Evolutionary conservation across 2,888 invertebrate genomes (phyloP), one percentile per base, ranked within the genome.

Genomic region (Rotaria sp.): DNA sequence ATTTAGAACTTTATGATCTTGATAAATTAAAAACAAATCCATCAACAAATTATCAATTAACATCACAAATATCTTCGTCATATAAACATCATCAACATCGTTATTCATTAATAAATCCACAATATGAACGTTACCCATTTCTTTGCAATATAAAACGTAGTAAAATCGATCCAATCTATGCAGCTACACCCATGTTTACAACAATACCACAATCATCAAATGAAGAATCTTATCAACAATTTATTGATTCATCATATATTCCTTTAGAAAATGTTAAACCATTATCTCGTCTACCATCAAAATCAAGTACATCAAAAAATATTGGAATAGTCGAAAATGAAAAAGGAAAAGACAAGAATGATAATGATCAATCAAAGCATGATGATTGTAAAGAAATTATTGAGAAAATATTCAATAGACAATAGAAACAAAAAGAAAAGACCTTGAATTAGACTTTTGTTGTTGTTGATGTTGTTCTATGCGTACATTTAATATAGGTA

Each of bases 111-210:
- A 67, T 67, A 18, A 38, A 67, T 67, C 35, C 67, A 21, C 7
- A 18, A 21, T 67, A 10, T 30, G 67, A 67, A 35, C 67, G 35
- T 67, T 67, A 67, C 21, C 8, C 18, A 67, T 67, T 67, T 38
- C 35, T 67, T 35, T 67, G 67, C 35, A 67, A 67, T 67, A 26
- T 67, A 35, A 18, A 35, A 35, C 67, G 67, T 30, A 35, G 21
- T 67, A 35, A 35, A 67, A 67, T 15, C 18, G 67, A 67, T 67
- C 67, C 67, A 35, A 38, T 67, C 21, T 67, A 67, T 35, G 67
- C 67, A 35, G 67, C 67, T 45, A 80, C 80, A n/a, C 41, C 80
- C 0, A 80, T 80, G 80, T 80, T 41, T 80, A 80, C 80, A n/a
- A 80, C 80, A 15, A 80, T 80, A 26, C 45, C 45, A 10, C 45